Evolutionary conservation across 2,797 vertebrate species (phyloP).

Genomic region (Chelidonichthys spinosus): DNA sequence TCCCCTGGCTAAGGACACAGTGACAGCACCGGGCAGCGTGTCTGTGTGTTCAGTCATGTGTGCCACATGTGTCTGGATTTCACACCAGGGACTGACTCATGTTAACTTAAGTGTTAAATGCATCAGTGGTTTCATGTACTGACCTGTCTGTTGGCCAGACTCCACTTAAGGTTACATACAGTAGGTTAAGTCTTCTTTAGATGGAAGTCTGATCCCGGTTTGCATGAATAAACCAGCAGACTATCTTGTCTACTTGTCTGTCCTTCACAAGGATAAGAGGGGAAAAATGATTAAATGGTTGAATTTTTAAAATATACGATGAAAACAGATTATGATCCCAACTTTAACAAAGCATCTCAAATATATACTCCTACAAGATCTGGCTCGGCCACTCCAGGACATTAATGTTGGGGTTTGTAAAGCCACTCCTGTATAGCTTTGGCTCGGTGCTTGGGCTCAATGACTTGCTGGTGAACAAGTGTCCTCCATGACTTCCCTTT

Average conservation of each 20-base stretch:
- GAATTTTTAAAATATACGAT: too few species aligned
- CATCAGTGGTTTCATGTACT: constrained; percentile 25
- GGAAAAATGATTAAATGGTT: too few species aligned
- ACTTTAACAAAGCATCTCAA: too few species aligned
- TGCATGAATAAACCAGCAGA: constrained; percentile 25
- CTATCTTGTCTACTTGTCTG: neutral
- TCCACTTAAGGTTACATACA: constrained; percentile 2
- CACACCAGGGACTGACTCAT: constrained; percentile 39
- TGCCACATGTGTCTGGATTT: constrained; percentile 20
- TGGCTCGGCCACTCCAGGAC: neutral
- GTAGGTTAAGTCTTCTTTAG: constrained; percentile 8
- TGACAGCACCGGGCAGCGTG: constrained; percentile 24
- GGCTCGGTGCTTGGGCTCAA: neutral
- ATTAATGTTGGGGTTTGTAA: neutral
- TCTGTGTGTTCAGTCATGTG: constrained; percentile 37
- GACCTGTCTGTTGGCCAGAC: neutral
- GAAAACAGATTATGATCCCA: neutral
- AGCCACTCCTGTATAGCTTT: neutral
- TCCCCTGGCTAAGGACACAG: constrained; percentile 40
- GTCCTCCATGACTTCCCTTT: neutral
- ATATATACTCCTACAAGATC: neutral
- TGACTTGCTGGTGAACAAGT: neutral
- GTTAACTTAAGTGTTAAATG: constrained; percentile 44
- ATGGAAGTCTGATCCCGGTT: constrained; percentile 1
- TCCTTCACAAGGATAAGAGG: neutral